A percentile compares a stretch with the other conserved stretches of the same genome.
Evolutionary conservation across 2,113 vertebrate genomes (phyloP).

Genomic region (Oreocharis arfaki): DNA sequence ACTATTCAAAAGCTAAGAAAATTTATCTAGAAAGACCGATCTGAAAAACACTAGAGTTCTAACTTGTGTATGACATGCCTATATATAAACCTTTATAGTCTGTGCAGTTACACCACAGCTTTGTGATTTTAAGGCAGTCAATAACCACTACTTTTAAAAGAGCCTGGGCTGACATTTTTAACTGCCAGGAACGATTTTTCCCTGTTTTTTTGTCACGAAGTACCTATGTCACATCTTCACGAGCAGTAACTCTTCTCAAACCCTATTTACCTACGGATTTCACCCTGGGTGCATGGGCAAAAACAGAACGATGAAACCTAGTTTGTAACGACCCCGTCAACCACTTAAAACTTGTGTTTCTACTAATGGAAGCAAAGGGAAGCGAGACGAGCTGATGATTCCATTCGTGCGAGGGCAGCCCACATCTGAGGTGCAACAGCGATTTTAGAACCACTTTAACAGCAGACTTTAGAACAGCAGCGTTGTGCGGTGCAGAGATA

Average conservation of each 20-base stretch:
- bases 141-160: not conserved
- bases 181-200: not conserved
- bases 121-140: not conserved
- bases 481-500: accelerated
- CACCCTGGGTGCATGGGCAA: accelerated
- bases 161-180: not conserved
- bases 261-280: accelerated
- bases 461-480: accelerated
- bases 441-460: not conserved
- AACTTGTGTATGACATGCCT: not conserved
- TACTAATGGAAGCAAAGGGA: accelerated
- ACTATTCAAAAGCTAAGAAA: not conserved
- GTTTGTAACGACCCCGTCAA: not conserved
- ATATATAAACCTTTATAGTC: not conserved
- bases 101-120: not conserved
- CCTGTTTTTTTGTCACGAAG: not conserved
- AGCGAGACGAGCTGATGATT: accelerated
- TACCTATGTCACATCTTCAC: accelerated
- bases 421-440: accelerated
- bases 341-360: too few relatives aligned
- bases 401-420: accelerated
- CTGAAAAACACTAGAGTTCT: not conserved
- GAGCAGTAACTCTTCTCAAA: not conserved
- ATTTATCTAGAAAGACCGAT: not conserved
- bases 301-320: accelerated